phyloP scores from a whole-genome alignment of 2,113 vertebrate species.

The Nanger granti region DNA sequence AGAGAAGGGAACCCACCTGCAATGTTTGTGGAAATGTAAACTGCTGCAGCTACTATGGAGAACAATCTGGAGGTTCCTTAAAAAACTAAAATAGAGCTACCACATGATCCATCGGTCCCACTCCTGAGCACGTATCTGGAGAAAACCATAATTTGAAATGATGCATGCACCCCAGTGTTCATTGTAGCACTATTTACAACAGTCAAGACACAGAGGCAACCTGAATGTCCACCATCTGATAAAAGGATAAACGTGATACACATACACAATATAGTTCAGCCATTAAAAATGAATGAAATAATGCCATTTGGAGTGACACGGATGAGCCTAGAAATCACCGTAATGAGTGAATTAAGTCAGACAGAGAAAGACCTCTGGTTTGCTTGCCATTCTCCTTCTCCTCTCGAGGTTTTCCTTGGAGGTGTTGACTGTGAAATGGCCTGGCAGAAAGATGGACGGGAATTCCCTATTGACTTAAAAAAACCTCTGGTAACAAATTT shows the following conservation, averaged over 20 bases:
- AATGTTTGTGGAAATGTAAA: not conserved
- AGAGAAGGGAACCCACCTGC: not conserved
- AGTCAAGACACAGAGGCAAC: not conserved
- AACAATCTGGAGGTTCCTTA: not conserved
- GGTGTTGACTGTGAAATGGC: not conserved
- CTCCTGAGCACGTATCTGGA: not conserved
- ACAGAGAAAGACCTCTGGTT: not conserved
- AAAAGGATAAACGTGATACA: not conserved
- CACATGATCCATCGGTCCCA: accelerated
- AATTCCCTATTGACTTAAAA: not conserved
- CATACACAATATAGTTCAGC: not conserved
- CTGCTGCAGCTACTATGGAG: not conserved
- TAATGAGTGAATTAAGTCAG: not conserved
- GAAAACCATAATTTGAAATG: not conserved
- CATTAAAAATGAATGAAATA: not conserved
- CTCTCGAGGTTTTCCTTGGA: not conserved
- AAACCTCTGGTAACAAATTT: not conserved
- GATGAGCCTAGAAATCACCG: not conserved
- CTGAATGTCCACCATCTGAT: not conserved
- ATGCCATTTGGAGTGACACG: not conserved
- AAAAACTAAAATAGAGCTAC: not conserved
- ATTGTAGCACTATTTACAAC: accelerated
- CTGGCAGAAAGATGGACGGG: not conserved
- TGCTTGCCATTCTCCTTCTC: not conserved
- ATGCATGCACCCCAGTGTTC: not conserved